phyloP scores from a whole-genome alignment of 2,888 invertebrate genomes.

The Tupiocoris notatus region DNA sequence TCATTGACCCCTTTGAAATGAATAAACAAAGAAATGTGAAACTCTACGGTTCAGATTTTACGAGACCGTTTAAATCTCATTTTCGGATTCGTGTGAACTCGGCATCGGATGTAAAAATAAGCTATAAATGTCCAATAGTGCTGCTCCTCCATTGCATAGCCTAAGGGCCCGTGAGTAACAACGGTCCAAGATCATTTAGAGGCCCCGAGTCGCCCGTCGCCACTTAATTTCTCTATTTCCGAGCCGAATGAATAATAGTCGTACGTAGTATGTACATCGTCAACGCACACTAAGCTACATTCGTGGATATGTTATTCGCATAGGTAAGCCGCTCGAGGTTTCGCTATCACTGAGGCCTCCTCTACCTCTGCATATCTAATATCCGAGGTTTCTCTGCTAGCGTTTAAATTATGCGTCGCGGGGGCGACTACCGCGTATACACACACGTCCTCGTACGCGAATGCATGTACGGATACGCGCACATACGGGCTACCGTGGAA shows the following conservation, averaged over 20 bases:
- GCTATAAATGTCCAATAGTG: not conserved
- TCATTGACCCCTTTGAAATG: too few relatives aligned
- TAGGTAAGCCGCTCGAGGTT: not conserved
- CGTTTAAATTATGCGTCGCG: not conserved
- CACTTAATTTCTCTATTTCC: slow-evolving; percentile 22
- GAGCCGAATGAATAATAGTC: slow-evolving; percentile 14
- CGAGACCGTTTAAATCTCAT: too few relatives aligned
- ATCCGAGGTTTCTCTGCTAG: not conserved
- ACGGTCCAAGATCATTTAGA: not conserved
- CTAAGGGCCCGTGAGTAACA: not conserved
- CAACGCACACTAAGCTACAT: too few relatives aligned
- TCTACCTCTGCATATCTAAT: not conserved
- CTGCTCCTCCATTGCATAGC: not conserved
- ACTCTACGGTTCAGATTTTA: too few relatives aligned
- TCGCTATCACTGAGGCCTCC: not conserved
- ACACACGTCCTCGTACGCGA: not conserved
- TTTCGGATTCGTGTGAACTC: not conserved
- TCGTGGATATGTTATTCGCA: not conserved
- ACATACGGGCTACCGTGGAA: not conserved
- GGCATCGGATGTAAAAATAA: not conserved
- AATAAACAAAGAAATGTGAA: too few relatives aligned
- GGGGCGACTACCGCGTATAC: not conserved
- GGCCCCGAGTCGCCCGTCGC: not conserved
- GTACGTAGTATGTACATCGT: too few relatives aligned
- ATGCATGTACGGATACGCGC: not conserved